Percentiles rank a stretch among this genome's conserved stretches.
phyloP scores from a whole-genome alignment of 2,797 vertebrate species.

The Premnoplex brunnescens region DNA sequence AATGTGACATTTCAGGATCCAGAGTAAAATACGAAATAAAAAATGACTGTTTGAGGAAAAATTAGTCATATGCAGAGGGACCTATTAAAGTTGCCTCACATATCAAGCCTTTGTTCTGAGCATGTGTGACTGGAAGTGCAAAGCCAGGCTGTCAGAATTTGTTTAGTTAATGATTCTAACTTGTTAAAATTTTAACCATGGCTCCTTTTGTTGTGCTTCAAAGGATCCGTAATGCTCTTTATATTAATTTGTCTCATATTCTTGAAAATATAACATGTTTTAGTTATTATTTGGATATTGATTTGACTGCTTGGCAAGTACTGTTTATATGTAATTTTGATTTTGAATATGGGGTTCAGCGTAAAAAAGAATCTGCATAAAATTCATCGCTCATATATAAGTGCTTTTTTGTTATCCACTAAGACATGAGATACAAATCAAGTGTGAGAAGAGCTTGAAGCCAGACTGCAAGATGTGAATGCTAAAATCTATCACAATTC shows the following conservation, averaged over 20 bases:
- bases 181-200: conserved; percentile 77
- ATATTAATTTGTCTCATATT: conserved; percentile 65
- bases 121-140: conserved; percentile 70
- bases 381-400: not conserved
- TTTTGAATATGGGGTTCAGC: not conserved
- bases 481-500: conserved; percentile 25
- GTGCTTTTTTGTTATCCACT: not conserved
- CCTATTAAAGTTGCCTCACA: conserved; percentile 68
- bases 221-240: conserved; percentile 59
- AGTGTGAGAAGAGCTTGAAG: conserved; percentile 45
- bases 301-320: not conserved
- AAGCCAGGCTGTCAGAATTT: conserved; percentile 71
- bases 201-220: conserved; percentile 71
- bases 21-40: conserved; percentile 51
- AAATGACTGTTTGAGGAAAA: conserved; percentile 67
- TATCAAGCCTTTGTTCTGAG: conserved; percentile 71
- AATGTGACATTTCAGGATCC: conserved; percentile 59
- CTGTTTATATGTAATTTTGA: not conserved
- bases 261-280: not conserved
- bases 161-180: conserved; percentile 76
- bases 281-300: conserved; percentile 14
- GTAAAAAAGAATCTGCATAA: not conserved
- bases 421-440: not conserved
- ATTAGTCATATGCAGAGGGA: conserved; percentile 75
- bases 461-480: conserved; percentile 17